phyloP scores from a whole-genome alignment of 2,113 vertebrate species.

The Muntiacus muntjak region DNA sequence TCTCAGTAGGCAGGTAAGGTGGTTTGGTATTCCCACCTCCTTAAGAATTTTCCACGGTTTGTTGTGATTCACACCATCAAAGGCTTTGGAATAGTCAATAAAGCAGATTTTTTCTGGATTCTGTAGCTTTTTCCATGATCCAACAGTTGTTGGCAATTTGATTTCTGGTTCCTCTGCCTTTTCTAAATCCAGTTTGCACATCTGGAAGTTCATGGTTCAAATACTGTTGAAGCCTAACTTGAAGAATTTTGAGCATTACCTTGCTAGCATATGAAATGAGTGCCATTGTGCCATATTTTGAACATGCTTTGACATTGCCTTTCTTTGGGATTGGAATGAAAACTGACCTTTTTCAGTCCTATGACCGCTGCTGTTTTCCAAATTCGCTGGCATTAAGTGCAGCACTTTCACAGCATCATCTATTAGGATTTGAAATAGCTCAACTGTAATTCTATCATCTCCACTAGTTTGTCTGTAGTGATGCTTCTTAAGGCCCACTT shows the following conservation, averaged over 20 bases:
- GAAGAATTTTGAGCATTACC: not conserved
- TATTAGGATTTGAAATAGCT: not conserved
- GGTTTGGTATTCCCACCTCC: not conserved
- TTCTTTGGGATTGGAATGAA: not conserved
- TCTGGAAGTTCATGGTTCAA: not conserved
- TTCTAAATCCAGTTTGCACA: not conserved
- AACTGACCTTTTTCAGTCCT: not conserved
- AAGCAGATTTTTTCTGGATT: not conserved
- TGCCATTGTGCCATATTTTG: not conserved
- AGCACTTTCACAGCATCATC: not conserved
- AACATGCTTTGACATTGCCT: not conserved
- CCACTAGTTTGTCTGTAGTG: not conserved
- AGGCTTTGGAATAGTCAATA: not conserved
- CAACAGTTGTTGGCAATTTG: not conserved
- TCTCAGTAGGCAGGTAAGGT: not conserved
- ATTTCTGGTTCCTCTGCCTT: not conserved
- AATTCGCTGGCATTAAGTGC: not conserved
- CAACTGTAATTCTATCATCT: not conserved
- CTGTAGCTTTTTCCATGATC: not conserved
- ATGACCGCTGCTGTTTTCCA: not conserved
- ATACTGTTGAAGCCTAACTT: not conserved
- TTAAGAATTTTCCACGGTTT: not conserved
- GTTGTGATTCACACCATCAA: not conserved
- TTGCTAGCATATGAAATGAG: not conserved
- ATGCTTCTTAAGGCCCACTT: not conserved